Conservation (phyloP, 2,888 invertebrate species). For the Lampropteryx suffumata region DNA sequence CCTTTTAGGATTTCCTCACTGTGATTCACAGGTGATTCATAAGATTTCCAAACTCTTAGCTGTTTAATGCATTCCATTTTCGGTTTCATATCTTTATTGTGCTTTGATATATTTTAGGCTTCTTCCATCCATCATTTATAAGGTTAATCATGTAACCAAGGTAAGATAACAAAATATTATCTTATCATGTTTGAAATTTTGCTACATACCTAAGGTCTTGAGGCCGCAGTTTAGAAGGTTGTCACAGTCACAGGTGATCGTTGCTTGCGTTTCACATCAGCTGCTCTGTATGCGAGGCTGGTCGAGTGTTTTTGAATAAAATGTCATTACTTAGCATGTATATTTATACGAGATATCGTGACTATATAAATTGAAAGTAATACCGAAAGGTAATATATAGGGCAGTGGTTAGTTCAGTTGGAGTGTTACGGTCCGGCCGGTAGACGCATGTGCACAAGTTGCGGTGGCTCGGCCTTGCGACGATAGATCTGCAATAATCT, state of each 20-base stretch:
- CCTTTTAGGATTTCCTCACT: slow-evolving; percentile 25
- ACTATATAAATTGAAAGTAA: slow-evolving; percentile 42
- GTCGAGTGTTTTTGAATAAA: slow-evolving; percentile 32
- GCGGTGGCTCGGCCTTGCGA: slow-evolving; percentile 55
- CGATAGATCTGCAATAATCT: slow-evolving; percentile 41
- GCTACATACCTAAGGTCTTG: slow-evolving; percentile 41
- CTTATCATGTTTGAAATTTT: slow-evolving; percentile 60
- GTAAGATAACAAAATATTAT: slow-evolving; percentile 50
- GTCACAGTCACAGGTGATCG: slow-evolving; percentile 54
- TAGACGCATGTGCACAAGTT: slow-evolving; percentile 31
- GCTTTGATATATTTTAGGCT: background rate
- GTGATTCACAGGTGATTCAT: slow-evolving; percentile 26
- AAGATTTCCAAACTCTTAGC: slow-evolving; percentile 1
- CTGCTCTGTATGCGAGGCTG: slow-evolving; percentile 31
- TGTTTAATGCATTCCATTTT: slow-evolving; percentile 2
- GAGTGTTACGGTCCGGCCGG: slow-evolving; percentile 34
- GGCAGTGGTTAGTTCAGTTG: slow-evolving; percentile 36
- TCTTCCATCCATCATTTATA: background rate
- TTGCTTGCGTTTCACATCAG: slow-evolving; percentile 52
- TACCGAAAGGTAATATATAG: slow-evolving; percentile 25
- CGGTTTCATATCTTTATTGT: background rate
- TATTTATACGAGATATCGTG: slow-evolving; percentile 39
- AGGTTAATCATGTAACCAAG: slow-evolving; percentile 35
- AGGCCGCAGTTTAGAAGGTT: slow-evolving; percentile 55
- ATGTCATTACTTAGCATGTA: slow-evolving; percentile 30